phyloP scores from a whole-genome alignment of 2,888 invertebrate species.

The Epicampocera succincta region DNA sequence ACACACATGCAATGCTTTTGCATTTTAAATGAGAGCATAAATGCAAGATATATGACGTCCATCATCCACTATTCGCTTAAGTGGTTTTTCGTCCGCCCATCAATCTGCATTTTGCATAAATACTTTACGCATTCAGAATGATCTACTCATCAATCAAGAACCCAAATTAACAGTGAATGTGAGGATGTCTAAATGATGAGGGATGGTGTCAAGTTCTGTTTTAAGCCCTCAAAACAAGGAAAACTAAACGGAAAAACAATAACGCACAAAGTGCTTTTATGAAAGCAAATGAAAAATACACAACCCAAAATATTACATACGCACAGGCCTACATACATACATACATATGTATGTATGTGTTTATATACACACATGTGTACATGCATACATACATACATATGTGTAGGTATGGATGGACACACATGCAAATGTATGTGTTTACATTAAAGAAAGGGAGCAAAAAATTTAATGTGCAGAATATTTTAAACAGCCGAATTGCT shows the following conservation, averaged over 20 bases:
- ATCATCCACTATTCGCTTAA: too few relatives aligned
- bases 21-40: too few relatives aligned
- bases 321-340: too few relatives aligned
- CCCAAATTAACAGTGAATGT: constrained; percentile 30
- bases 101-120: background rate
- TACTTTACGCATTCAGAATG: background rate
- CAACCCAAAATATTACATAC: background rate
- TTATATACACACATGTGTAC: background rate
- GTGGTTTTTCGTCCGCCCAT: background rate
- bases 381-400: background rate
- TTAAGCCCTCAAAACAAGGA: constrained; percentile 30
- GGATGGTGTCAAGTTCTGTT: constrained; percentile 39
- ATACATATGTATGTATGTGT: too few relatives aligned
- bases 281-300: background rate
- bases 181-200: constrained; percentile 8
- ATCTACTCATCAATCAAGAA: background rate
- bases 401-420: background rate
- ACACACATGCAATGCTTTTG: too few relatives aligned
- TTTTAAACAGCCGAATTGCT: constrained; percentile 32
- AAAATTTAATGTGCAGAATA: constrained; percentile 16
- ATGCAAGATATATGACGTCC: too few relatives aligned
- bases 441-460: constrained; percentile 1
- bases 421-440: background rate
- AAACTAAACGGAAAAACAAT: background rate
- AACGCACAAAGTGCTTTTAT: constrained; percentile 6